Percentiles rank a stretch among this genome's conserved stretches.
phyloP scores from a whole-genome alignment of 2,888 invertebrate genomes.

The Julus scandinavius region DNA sequence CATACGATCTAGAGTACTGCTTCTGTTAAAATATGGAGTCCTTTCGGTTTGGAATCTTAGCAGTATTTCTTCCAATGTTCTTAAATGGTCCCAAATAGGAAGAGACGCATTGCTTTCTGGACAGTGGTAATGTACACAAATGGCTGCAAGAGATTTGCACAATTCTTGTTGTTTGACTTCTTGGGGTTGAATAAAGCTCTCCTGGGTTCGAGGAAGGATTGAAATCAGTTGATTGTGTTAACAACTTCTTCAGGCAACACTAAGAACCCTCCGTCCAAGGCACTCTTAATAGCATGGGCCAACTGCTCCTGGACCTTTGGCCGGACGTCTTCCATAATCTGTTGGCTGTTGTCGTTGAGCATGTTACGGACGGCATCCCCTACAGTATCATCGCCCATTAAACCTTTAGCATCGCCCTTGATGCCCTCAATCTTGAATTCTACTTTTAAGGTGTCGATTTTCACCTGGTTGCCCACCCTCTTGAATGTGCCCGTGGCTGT shows the following conservation, averaged over 20 bases:
- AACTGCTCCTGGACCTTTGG: constrained; percentile 82
- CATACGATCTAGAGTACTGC: too few relatives aligned
- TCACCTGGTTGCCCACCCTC: constrained; percentile 60
- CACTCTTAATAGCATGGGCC: neutral
- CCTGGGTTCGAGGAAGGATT: neutral
- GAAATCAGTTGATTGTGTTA: neutral
- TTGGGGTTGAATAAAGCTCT: neutral
- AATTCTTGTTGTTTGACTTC: neutral
- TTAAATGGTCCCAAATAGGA: too few relatives aligned
- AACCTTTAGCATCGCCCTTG: constrained; percentile 72
- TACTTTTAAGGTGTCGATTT: constrained; percentile 71
- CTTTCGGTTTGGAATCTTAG: too few relatives aligned
- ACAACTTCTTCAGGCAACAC: neutral
- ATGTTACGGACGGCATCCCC: constrained; percentile 87
- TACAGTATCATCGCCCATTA: constrained; percentile 79
- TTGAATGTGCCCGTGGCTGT: neutral
- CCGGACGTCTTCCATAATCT: constrained; percentile 84
- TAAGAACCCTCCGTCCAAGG: neutral
- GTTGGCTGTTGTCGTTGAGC: constrained; percentile 81
- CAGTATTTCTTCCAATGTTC: too few relatives aligned
- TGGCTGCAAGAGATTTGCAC: neutral
- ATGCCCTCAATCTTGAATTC: constrained; percentile 70
- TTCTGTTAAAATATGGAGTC: too few relatives aligned
- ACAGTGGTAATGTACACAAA: neutral
- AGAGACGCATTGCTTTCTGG: too few relatives aligned